Conservation (phyloP, 2,113 vertebrate genomes). For the Semnornis frantzii region DNA sequence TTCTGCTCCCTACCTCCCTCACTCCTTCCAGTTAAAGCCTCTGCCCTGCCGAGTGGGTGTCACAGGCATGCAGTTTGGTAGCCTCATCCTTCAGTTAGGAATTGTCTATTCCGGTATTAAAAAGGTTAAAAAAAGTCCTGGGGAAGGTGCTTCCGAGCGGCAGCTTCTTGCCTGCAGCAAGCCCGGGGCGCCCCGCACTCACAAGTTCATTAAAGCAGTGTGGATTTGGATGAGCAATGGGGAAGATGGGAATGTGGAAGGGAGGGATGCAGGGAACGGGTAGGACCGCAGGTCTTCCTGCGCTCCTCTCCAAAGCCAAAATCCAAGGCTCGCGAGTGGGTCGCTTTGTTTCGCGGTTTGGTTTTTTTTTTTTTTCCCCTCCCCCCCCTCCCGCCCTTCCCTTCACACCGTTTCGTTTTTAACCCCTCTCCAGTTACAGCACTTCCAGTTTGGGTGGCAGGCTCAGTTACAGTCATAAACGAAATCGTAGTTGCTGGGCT, state of each 20-base stretch:
- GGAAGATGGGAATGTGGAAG: constrained; percentile 18
- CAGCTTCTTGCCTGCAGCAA: constrained; percentile 33
- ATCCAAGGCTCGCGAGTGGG: constrained; percentile 51
- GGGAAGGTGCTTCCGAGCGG: neutral
- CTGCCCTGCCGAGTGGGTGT: constrained; percentile 55
- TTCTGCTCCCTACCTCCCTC: constrained; percentile 35
- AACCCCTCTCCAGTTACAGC: constrained; percentile 56
- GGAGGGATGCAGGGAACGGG: neutral
- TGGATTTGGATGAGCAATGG: constrained; percentile 44
- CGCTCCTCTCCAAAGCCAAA: constrained; percentile 22
- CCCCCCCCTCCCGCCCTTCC: neutral
- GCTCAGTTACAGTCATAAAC: constrained; percentile 99
- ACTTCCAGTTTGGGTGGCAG: constrained; percentile 78
- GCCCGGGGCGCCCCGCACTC: neutral
- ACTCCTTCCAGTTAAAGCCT: constrained; percentile 65
- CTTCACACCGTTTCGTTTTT: neutral
- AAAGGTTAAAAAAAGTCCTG: constrained; percentile 51
- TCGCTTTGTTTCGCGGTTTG: neutral
- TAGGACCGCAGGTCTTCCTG: constrained; percentile 19
- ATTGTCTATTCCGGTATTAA: constrained; percentile 61
- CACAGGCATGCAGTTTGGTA: constrained; percentile 38
- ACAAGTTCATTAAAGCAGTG: constrained; percentile 65
- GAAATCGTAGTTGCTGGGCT: constrained; percentile 99
- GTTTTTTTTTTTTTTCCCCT: neutral
- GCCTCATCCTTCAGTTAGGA: constrained; percentile 20